A percentile compares a stretch with the other conserved stretches of the same genome.
Conservation (phyloP, 1,140 invertebrate genomes). For the Latrodectus geometricus region DNA sequence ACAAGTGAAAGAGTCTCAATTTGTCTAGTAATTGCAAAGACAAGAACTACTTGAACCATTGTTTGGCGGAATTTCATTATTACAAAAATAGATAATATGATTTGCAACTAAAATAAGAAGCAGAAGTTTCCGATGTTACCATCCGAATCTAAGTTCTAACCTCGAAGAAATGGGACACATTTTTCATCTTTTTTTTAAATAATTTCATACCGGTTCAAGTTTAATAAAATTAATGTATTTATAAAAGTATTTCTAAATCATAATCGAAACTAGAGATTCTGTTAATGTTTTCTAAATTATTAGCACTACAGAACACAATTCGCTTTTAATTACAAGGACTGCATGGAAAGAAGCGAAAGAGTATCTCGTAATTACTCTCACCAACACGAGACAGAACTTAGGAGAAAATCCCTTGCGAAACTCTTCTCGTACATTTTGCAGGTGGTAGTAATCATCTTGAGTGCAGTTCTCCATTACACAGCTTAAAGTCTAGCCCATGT, state of each 20-base stretch:
- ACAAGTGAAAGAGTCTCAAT: no score
- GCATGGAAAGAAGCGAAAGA: not conserved
- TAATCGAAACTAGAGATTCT: not conserved
- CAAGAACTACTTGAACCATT: no score
- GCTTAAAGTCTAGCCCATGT: not conserved
- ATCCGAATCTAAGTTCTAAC: no score
- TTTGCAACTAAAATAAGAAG: no score
- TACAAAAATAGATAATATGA: no score
- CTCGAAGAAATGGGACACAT: no score
- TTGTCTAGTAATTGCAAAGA: no score
- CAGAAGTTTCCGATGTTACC: no score
- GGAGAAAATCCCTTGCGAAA: constrained; percentile 5
- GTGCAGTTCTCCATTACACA: constrained; percentile 45
- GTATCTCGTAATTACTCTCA: not conserved
- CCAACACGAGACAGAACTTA: not conserved
- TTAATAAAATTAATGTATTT: no score
- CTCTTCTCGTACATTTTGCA: constrained; percentile 43
- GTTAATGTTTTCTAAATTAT: not conserved
- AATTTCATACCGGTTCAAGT: no score
- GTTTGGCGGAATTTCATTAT: no score
- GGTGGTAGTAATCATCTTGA: constrained; percentile 47
- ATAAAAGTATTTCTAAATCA: not conserved
- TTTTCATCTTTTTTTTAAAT: no score
- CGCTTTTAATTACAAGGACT: not conserved
- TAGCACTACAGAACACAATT: not conserved